Percentiles rank a stretch among this genome's conserved stretches.
phyloP scores from a whole-genome alignment of 2,113 vertebrate species.

The Spilogale gracilis region DNA sequence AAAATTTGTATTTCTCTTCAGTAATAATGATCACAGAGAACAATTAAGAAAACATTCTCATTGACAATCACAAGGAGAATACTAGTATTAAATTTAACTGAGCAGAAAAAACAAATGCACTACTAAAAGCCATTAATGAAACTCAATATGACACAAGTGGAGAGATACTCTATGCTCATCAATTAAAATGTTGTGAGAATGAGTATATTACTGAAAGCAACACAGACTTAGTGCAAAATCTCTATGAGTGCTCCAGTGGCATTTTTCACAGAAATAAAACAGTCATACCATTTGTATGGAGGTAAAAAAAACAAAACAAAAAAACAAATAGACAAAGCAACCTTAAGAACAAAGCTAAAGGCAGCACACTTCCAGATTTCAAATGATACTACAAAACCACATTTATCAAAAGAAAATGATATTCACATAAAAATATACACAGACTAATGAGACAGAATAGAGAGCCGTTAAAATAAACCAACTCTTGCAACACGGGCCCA shows the following conservation, averaged over 20 bases:
- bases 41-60: background rate
- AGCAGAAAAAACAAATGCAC: background rate
- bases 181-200: background rate
- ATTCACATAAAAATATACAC: background rate
- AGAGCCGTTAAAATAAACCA: background rate
- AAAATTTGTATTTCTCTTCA: background rate
- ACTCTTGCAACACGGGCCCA: too few species aligned
- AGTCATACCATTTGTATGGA: background rate
- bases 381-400: background rate
- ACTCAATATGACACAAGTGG: background rate
- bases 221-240: background rate
- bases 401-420: background rate
- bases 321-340: background rate
- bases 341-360: background rate
- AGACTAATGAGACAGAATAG: background rate
- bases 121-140: background rate
- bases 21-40: background rate
- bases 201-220: background rate
- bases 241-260: background rate
- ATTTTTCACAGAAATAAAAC: background rate
- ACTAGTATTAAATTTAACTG: background rate
- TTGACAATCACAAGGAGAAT: background rate
- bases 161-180: background rate
- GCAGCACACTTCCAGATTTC: background rate
- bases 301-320: background rate